Evolutionary conservation across 1,140 invertebrate species (phyloP).

Genomic region (Drosophila ohnishii): DNA sequence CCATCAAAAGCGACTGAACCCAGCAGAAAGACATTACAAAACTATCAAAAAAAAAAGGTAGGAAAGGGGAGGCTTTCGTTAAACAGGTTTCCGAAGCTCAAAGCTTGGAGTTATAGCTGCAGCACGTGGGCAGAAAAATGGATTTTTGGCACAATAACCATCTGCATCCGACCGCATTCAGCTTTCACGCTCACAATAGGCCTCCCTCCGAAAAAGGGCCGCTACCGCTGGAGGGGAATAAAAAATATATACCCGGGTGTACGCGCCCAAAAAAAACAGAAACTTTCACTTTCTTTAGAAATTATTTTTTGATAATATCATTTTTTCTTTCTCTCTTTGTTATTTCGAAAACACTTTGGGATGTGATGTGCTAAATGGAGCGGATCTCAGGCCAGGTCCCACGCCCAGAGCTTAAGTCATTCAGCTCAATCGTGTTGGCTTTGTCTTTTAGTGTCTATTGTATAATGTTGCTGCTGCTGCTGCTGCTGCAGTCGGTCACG

Average conservation of each 20-base stretch:
- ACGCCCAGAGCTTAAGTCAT: slow-evolving; percentile 28
- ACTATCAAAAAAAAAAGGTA: slow-evolving; percentile 22
- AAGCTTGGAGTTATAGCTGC: slow-evolving; percentile 11
- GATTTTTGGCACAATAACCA: slow-evolving; percentile 43
- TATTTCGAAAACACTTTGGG: slow-evolving; percentile 40
- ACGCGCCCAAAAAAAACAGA: slow-evolving; percentile 16
- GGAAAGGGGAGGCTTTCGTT: background rate
- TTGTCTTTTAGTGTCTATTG: slow-evolving; percentile 58
- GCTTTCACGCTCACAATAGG: slow-evolving; percentile 35
- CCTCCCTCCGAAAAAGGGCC: slow-evolving; percentile 20
- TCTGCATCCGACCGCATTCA: slow-evolving; percentile 20
- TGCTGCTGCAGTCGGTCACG: slow-evolving; percentile 60
- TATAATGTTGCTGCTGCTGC: slow-evolving; percentile 48
- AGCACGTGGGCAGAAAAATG: slow-evolving; percentile 35
- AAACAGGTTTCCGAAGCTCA: slow-evolving; percentile 19
- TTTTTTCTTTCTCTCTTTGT: slow-evolving; percentile 35
- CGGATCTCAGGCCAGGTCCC: slow-evolving; percentile 17
- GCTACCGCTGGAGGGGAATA: slow-evolving; percentile 13
- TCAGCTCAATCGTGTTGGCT: slow-evolving; percentile 43
- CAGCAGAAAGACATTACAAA: slow-evolving; percentile 34
- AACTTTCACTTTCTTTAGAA: slow-evolving; percentile 80
- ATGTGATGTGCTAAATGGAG: slow-evolving; percentile 77
- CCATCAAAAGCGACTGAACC: slow-evolving; percentile 46
- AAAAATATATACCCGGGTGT: background rate
- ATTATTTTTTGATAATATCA: slow-evolving; percentile 62